Evolutionary conservation across 2,113 vertebrate species (phyloP).

Genomic region (Saguinus imperator): DNA sequence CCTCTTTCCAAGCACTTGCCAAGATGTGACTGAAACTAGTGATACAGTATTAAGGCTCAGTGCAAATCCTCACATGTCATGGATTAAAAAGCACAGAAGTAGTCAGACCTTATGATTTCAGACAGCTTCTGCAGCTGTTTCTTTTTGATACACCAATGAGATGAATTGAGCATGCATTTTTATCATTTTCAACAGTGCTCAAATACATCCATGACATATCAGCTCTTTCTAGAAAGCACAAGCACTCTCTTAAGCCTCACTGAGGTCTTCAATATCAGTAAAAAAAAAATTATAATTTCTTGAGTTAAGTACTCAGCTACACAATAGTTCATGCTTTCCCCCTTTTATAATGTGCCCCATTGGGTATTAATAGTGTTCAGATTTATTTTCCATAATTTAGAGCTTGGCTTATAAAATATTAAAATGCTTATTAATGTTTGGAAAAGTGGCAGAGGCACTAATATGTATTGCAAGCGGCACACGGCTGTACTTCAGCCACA

Average conservation of each 20-base stretch:
- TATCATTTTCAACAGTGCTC: slow-evolving; percentile 46
- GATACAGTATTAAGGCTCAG: slow-evolving; percentile 16
- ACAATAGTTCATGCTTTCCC: not conserved
- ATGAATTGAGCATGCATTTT: slow-evolving; percentile 10
- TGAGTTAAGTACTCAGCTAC: slow-evolving; percentile 13
- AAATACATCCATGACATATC: not conserved
- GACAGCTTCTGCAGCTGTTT: not conserved
- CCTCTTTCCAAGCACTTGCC: not conserved
- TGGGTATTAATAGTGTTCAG: slow-evolving; percentile 67
- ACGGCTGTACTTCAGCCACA: slow-evolving; percentile 48
- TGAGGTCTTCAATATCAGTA: not conserved
- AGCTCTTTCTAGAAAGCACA: slow-evolving; percentile 24
- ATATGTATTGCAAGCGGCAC: slow-evolving; percentile 58
- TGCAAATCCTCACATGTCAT: slow-evolving; percentile 52
- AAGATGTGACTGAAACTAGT: slow-evolving; percentile 42
- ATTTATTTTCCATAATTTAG: slow-evolving; percentile 76
- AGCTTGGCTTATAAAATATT: slow-evolving; percentile 77
- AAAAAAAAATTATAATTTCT: slow-evolving; percentile 42
- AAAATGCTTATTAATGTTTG: slow-evolving; percentile 75
- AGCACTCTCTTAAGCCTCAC: not conserved
- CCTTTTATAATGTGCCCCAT: slow-evolving; percentile 52
- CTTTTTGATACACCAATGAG: slow-evolving; percentile 17
- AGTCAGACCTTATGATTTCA: slow-evolving; percentile 42
- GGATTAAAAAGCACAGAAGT: slow-evolving; percentile 48
- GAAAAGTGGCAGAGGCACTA: slow-evolving; percentile 56